Evolutionary conservation across 1,140 invertebrate species (phyloP).

Genomic region (Hermetia illucens): DNA sequence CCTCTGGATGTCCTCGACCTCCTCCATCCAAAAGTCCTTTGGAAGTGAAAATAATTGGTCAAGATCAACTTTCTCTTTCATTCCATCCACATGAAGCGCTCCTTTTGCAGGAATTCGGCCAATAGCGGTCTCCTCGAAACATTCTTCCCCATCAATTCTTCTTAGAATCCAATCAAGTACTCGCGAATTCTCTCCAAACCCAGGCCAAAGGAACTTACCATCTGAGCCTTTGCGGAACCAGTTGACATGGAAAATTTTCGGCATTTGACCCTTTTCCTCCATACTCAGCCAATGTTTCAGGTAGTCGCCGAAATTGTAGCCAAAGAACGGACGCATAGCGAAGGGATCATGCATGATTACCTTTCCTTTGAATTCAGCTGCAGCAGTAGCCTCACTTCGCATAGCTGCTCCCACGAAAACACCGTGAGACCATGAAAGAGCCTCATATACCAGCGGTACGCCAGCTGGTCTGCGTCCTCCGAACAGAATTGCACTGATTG

Average conservation of each 20-base stretch:
- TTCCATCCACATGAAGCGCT: slow-evolving; percentile 52
- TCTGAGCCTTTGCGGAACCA: slow-evolving; percentile 71
- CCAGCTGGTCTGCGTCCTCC: slow-evolving; percentile 78
- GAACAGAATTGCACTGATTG: slow-evolving; percentile 85
- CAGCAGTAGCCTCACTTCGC: slow-evolving; percentile 86
- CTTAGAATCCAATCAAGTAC: slow-evolving; percentile 81
- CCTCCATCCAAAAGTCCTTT: slow-evolving; percentile 83
- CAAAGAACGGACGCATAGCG: slow-evolving; percentile 92
- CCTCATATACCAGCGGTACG: slow-evolving; percentile 80
- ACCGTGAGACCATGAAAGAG: slow-evolving; percentile 79
- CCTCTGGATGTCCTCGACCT: slow-evolving; percentile 65
- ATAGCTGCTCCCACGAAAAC: slow-evolving; percentile 81
- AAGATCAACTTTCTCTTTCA: slow-evolving; percentile 46
- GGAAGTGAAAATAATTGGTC: slow-evolving; percentile 74
- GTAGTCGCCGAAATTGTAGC: slow-evolving; percentile 91
- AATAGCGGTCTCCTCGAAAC: slow-evolving; percentile 54
- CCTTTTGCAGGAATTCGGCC: slow-evolving; percentile 52
- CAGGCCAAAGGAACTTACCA: slow-evolving; percentile 82
- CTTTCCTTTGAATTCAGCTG: slow-evolving; percentile 81
- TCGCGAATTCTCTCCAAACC: slow-evolving; percentile 80
- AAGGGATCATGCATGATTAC: slow-evolving; percentile 90
- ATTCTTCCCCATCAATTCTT: slow-evolving; percentile 55
- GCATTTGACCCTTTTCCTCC: slow-evolving; percentile 43
- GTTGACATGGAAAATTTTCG: slow-evolving; percentile 84
- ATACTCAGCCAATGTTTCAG: slow-evolving; percentile 78